Conservation (phyloP, 2,797 vertebrate species). For the Nannoperca obscura region DNA sequence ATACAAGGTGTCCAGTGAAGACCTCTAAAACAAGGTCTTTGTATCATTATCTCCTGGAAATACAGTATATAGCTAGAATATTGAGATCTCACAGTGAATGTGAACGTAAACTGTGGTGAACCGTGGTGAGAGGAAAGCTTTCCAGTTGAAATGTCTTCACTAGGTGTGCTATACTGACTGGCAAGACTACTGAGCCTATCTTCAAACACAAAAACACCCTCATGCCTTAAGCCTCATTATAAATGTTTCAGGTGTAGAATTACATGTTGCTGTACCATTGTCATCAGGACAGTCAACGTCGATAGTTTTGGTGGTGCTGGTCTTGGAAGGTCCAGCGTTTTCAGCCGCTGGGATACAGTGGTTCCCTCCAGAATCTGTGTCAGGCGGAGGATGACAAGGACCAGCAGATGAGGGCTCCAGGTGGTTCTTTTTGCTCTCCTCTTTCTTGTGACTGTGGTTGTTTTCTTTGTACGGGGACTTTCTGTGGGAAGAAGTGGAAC, state of each 20-base stretch:
- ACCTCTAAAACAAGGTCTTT: not conserved
- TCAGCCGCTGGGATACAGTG: constrained; percentile 83
- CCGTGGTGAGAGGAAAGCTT: not conserved
- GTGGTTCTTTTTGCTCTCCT: constrained; percentile 93
- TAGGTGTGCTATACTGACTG: not conserved
- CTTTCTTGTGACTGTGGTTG: constrained; percentile 92
- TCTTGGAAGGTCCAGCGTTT: constrained; percentile 80
- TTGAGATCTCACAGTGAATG: not conserved
- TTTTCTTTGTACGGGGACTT: constrained; percentile 96
- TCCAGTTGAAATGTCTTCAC: not conserved
- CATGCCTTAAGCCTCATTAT: not conserved
- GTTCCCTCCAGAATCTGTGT: constrained; percentile 80
- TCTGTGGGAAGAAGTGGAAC: constrained; percentile 87
- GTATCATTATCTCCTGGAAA: not conserved
- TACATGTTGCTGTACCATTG: constrained; percentile 84
- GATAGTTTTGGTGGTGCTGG: constrained; percentile 81
- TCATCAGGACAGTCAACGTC: constrained; percentile 86
- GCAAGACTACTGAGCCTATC: not conserved
- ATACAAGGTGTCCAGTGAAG: no score
- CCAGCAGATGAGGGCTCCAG: constrained; percentile 83
- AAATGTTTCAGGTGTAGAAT: not conserved
- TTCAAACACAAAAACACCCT: not conserved
- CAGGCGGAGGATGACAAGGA: constrained; percentile 84
- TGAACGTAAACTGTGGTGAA: not conserved
- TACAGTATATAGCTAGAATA: not conserved